Evolutionary conservation across 2,797 vertebrate species (phyloP).

Genomic region (Danio tinwini): DNA sequence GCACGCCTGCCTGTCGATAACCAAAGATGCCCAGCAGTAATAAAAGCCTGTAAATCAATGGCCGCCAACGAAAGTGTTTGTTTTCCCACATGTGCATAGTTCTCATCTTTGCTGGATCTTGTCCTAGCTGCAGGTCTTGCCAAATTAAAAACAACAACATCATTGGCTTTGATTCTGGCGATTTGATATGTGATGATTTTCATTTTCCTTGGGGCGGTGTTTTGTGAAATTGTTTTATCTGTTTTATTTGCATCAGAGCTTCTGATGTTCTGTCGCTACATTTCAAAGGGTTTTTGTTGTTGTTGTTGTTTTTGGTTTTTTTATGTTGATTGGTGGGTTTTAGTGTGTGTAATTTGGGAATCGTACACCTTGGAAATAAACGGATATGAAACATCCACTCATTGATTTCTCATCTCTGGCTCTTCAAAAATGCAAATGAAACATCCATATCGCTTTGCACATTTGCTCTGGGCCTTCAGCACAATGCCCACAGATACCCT

Average conservation of each 20-base stretch:
- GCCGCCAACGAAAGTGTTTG: constrained; percentile 18
- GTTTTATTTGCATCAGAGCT: constrained; percentile 28
- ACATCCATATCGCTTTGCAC: neutral
- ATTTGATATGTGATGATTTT: constrained; percentile 36
- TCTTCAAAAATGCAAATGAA: constrained; percentile 19
- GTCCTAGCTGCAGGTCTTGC: constrained; percentile 21
- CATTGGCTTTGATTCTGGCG: constrained; percentile 22
- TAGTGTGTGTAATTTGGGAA: neutral
- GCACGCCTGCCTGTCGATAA: neutral
- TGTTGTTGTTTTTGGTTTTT: neutral
- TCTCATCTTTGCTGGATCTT: constrained; percentile 1
- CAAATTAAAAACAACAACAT: constrained; percentile 22
- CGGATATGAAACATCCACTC: neutral
- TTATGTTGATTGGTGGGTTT: neutral
- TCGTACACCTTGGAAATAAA: neutral
- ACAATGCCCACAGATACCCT: neutral
- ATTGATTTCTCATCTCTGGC: neutral
- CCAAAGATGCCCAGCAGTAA: constrained; percentile 33
- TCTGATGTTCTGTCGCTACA: constrained; percentile 4
- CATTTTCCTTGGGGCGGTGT: constrained; percentile 9
- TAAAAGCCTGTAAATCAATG: constrained; percentile 41
- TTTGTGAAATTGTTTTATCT: constrained; percentile 16
- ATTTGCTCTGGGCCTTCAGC: neutral
- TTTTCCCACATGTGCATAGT: neutral
- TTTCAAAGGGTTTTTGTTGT: constrained; percentile 18